These are phyloP conservation scores for Nebria salina DNA, from an alignment of 2,888 invertebrate species.

Conservation along the genomic window DNA sequence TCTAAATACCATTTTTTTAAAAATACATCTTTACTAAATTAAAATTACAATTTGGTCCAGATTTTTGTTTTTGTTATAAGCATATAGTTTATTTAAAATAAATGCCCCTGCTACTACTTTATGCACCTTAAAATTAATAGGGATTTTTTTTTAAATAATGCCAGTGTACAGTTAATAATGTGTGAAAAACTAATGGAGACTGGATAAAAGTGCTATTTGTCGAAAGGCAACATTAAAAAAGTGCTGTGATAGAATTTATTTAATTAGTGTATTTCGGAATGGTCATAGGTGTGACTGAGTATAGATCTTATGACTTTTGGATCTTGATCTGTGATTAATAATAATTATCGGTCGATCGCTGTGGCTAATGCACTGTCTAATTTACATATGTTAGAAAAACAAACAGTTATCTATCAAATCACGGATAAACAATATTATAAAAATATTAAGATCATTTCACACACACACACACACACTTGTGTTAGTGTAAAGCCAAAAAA, in stretches of 20 bases:
- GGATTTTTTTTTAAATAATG: neutral
- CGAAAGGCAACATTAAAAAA: conserved; percentile 57
- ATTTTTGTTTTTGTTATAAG: no score
- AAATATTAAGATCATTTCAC: conserved; percentile 19
- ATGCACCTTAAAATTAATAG: neutral
- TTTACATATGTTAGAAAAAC: conserved; percentile 12
- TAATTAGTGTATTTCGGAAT: conserved; percentile 54
- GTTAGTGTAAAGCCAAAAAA: neutral
- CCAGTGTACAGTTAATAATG: conserved; percentile 12
- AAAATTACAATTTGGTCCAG: no score
- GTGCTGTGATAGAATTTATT: conserved; percentile 63
- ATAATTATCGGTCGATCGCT: conserved; percentile 27
- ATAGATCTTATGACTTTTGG: conserved; percentile 46
- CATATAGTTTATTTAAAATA: no score
- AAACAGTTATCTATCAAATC: conserved; percentile 2
- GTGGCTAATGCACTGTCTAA: conserved; percentile 16
- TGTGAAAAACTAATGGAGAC: conserved; percentile 38
- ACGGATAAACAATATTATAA: conserved; percentile 15
- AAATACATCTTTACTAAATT: no score
- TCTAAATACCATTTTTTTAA: no score
- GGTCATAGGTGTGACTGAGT: conserved; percentile 48
- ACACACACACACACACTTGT: conserved; percentile 7
- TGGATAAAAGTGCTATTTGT: conserved; percentile 51
- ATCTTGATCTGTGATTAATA: conserved; percentile 46
- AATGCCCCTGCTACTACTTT: neutral